Evolutionary conservation across 1,140 invertebrate genomes (phyloP).

Genomic region (Plodia interpunctella): DNA sequence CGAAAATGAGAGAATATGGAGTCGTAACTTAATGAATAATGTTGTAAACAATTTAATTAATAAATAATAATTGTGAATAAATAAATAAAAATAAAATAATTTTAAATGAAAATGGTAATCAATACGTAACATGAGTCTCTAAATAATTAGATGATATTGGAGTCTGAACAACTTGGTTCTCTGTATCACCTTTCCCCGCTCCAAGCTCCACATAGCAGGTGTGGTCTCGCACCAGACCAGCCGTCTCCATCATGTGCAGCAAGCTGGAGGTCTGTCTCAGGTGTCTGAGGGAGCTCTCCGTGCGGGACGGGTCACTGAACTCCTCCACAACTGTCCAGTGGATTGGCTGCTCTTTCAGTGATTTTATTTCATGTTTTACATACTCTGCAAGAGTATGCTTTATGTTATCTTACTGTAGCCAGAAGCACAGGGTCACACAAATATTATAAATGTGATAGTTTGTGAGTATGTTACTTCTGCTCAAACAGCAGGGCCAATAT

Average conservation of each 20-base stretch:
- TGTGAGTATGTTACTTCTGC: too few relatives aligned
- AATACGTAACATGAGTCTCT: too few relatives aligned
- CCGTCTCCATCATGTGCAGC: conserved; percentile 79
- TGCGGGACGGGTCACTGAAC: conserved; percentile 79
- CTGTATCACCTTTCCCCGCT: conserved; percentile 85
- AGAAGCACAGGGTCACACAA: too few relatives aligned
- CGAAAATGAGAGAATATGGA: too few relatives aligned
- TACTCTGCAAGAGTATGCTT: conserved; percentile 37
- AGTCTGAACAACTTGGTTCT: not conserved
- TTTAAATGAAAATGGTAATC: too few relatives aligned
- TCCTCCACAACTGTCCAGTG: conserved; percentile 77
- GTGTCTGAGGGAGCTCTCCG: conserved; percentile 82
- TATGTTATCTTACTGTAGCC: too few relatives aligned
- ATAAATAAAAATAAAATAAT: too few relatives aligned
- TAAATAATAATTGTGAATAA: too few relatives aligned
- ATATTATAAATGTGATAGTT: too few relatives aligned
- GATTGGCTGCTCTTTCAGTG: conserved; percentile 55
- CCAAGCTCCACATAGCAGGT: conserved; percentile 91
- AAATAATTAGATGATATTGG: not conserved
- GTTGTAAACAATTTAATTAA: too few relatives aligned
- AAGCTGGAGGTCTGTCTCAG: conserved; percentile 84
- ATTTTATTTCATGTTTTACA: conserved; percentile 40
- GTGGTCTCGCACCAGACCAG: conserved; percentile 75
- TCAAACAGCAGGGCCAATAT: too few relatives aligned
- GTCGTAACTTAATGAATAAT: too few relatives aligned